Conservation (phyloP, 2,113 vertebrate genomes). For the Otolemur garnettii region DNA sequence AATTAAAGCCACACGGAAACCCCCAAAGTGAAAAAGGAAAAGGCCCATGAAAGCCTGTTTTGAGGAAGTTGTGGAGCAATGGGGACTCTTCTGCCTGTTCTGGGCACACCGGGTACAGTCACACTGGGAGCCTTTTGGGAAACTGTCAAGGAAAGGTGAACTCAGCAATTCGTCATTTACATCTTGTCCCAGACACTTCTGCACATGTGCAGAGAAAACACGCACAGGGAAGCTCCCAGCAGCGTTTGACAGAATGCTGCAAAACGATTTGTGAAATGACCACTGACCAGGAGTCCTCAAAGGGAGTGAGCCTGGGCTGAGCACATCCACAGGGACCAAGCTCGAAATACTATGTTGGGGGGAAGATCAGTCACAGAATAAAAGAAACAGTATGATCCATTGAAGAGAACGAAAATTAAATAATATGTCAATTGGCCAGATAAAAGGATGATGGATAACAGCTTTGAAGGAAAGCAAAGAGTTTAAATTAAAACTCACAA, state of each 20-base stretch:
- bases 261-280: accelerated
- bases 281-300: accelerated
- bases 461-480: not conserved
- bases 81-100: not conserved
- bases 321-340: not conserved
- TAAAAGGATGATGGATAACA: not conserved
- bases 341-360: accelerated
- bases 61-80: accelerated
- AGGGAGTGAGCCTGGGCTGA: accelerated
- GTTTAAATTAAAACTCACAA: not conserved
- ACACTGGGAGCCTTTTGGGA: not conserved
- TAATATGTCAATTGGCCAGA: accelerated
- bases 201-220: not conserved
- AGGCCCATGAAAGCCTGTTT: not conserved
- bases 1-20: not conserved
- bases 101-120: not conserved
- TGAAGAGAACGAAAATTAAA: not conserved
- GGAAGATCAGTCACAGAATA: not conserved
- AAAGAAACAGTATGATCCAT: not conserved
- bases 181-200: not conserved
- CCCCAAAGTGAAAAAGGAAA: too few relatives aligned
- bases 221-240: not conserved
- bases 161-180: not conserved
- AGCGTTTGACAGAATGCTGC: not conserved
- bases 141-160: not conserved